These are phyloP conservation scores for Eurystomus glaucurus DNA, from an alignment of 2,797 vertebrate species.

Conservation along the genomic window DNA sequence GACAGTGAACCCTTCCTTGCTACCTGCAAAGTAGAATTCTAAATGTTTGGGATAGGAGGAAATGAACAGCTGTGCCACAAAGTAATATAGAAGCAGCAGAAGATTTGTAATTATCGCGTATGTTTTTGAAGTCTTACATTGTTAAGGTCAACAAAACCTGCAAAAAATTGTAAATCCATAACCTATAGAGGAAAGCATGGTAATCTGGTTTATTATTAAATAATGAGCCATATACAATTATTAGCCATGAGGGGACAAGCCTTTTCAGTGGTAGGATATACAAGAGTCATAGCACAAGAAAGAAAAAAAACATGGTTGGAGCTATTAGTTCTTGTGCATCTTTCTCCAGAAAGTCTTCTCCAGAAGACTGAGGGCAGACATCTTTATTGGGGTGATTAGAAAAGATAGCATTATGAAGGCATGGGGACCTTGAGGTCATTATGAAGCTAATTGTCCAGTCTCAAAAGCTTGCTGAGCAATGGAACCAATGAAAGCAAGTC, in stretches of 20 bases:
- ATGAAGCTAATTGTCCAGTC: not conserved
- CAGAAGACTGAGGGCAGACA: not conserved
- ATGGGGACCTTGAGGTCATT: not conserved
- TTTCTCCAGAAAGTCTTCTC: not conserved
- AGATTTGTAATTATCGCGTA: not conserved
- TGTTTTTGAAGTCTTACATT: not conserved
- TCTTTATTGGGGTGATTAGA: not conserved
- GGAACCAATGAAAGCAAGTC: not conserved
- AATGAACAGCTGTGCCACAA: not conserved
- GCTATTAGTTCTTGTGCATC: not conserved
- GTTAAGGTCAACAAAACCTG: not conserved
- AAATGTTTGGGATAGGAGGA: not conserved
- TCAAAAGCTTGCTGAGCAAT: not conserved
- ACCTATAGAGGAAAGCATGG: not conserved
- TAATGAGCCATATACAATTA: not conserved
- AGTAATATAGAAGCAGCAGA: not conserved
- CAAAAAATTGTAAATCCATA: not conserved
- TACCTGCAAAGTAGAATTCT: not conserved
- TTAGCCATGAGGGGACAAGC: not conserved
- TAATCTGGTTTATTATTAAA: not conserved
- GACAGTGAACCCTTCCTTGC: constrained; percentile 1
- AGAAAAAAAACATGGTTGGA: not conserved
- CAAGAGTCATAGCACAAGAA: not conserved
- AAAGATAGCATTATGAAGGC: rapidly evolving
- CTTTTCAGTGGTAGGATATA: not conserved